phyloP scores from a whole-genome alignment of 2,113 vertebrate species.

The Microtus montanus region DNA sequence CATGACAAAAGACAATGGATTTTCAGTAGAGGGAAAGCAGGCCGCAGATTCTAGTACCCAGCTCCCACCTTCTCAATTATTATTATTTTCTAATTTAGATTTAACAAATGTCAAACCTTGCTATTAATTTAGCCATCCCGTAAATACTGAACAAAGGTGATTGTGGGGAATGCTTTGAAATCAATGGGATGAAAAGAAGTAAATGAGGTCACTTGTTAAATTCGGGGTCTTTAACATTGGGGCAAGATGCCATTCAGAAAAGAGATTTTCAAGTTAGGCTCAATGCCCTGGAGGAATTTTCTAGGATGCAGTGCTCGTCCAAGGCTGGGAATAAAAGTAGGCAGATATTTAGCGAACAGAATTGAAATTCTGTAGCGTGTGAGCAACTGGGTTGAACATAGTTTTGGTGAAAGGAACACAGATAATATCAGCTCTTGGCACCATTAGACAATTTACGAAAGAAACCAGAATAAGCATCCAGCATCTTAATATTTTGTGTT shows the following conservation, averaged over 20 bases:
- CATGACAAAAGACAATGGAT: background rate
- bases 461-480: background rate
- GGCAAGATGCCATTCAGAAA: background rate
- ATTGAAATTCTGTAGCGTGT: background rate
- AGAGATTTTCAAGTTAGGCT: background rate
- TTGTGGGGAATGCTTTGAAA: constrained; percentile 34
- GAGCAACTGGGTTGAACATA: background rate
- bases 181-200: background rate
- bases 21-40: background rate
- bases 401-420: background rate
- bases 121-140: background rate
- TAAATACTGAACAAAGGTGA: background rate
- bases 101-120: constrained; percentile 41
- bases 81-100: constrained; percentile 9
- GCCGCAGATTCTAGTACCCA: background rate
- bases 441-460: background rate
- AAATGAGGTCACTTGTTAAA: constrained; percentile 52
- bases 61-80: background rate
- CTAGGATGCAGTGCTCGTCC: background rate
- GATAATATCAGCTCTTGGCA: background rate
- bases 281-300: constrained; percentile 7
- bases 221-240: background rate
- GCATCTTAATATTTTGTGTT: background rate
- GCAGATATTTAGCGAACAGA: background rate
- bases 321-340: background rate